Conservation (phyloP, 2,797 vertebrate species). For the Crenuchus spilurus region DNA sequence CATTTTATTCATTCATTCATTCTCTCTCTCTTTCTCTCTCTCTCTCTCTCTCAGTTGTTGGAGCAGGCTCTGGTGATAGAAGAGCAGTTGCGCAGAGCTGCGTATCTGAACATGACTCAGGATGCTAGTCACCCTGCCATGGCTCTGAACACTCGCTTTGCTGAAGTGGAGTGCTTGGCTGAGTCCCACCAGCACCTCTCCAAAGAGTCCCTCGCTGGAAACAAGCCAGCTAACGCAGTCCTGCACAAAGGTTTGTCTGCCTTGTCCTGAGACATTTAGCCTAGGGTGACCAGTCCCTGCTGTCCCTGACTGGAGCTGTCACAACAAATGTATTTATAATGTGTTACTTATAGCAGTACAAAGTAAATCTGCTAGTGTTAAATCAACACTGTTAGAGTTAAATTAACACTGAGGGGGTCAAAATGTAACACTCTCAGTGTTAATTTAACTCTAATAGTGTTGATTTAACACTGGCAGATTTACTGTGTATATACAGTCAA, state of each 20-base stretch:
- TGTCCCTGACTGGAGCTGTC: too few relatives aligned
- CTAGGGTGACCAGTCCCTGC: too few relatives aligned
- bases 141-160: slow-evolving; percentile 93
- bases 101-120: slow-evolving; percentile 98
- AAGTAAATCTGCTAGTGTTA: too few relatives aligned
- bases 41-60: slow-evolving; percentile 78
- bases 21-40: neutral
- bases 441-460: too few relatives aligned
- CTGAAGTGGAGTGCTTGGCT: slow-evolving; percentile 96
- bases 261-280: neutral
- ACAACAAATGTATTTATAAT: too few relatives aligned
- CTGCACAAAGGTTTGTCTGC: slow-evolving; percentile 91
- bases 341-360: too few relatives aligned
- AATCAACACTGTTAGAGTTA: too few relatives aligned
- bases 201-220: slow-evolving; percentile 96
- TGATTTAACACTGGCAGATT: too few relatives aligned
- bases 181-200: slow-evolving; percentile 98
- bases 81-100: slow-evolving; percentile 93
- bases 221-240: slow-evolving; percentile 96
- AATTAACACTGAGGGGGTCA: too few relatives aligned
- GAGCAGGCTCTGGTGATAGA: slow-evolving; percentile 98
- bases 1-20: too few relatives aligned
- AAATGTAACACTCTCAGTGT: too few relatives aligned
- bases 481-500: too few relatives aligned
- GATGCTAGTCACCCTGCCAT: slow-evolving; percentile 94